Evolutionary conservation across 2,888 invertebrate genomes (phyloP), one percentile per base, ranked within the genome.

Genomic region (Andrena trimmerana): DNA sequence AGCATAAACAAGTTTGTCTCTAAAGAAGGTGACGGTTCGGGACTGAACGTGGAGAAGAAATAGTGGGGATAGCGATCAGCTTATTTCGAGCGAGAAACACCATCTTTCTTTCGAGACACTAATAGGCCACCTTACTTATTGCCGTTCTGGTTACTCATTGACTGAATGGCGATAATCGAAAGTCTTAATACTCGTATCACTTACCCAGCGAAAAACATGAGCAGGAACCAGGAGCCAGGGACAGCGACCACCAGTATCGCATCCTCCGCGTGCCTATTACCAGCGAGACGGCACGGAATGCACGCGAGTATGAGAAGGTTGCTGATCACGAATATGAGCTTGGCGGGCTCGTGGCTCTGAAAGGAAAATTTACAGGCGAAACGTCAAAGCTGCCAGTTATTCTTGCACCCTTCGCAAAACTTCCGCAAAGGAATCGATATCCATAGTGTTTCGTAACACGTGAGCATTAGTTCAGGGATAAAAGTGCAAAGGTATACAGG

Each of bases 141-240:
- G 13, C 4, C 13, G 42, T 42, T 13, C 13, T 42, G 42, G 13
- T 3, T 42, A 0, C 16, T 4, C 16, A 42, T 42, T 42, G 13
- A 16, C 42, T 42, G 16, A 60, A 29, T 60, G 1, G 2, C 13
- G 29, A 13, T 60, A n/a, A 60, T 16, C 16, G 20, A 16, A 29
- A 36, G 13, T 62, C 24, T 33, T 6, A 24, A 20, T 42, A 62
- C 36, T 16, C 5, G 10, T 60, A 66, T 74, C 27, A 80, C 93
- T 95, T 95, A 99, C 99, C 99, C 99, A 57, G 99, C 99, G 94
- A 99, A 99, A 94, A 99, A 99, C 97, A 99, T 98, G 29, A 99
- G 96, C 60, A 99, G 96, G 94, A 99, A 98, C 99, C 99, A 99
- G 50, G 98, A 98, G 4, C 99, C 98, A 0, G 99, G 99, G 29